Evolutionary conservation across 2,113 vertebrate genomes (phyloP), one percentile per base, ranked within the genome.

Genomic region (Indicator maculatus): DNA sequence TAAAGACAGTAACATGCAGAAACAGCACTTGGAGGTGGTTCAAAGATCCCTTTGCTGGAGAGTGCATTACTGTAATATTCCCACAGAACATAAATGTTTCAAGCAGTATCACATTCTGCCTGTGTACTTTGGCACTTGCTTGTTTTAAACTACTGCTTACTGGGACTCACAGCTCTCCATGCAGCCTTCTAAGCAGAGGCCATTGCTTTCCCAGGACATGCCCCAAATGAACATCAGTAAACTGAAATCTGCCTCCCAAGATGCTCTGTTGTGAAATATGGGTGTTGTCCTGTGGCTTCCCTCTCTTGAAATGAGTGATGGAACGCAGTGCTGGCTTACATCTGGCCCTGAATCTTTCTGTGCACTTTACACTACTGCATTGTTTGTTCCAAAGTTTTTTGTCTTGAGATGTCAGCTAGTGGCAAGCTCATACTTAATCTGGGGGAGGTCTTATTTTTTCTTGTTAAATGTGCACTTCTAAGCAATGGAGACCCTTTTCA

Each of bases 1-100:
- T 92, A 89, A 95, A 96, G 93, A 84, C 83, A 65, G 77, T 81
- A 93, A 94, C 30, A 86, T 86, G 92, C 83, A 95, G 88, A 89
- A 95, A 82, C 95, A 95, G 88, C 83, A 67, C 86, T 95, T 94
- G 92, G 93, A 96, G 90, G 11, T 89, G 70, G 66, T 90, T 95
- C 95, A 94, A 75, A 92, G 86, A 89, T 93, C n/a, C 88, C 78
- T 96, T 92, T 50, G 65, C 87, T 84, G 77, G 86, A 84, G 92
- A 89, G 66, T 30, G 30, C 0, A 4, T 84, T 88, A 27, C 77
- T 92, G 83, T 83, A 82, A 93, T 94, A 90, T 95, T 96, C 93
- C 96, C 93, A 93, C 86, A 90, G 90, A 93, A 90, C 65, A 78
- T 36, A 67, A 83, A 45, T 0, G 5, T 89, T 88, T 89, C 44